Base-by-base conservation (phyloP, 2,797 vertebrate species). In the Muraenolepis orangiensis region DNA sequence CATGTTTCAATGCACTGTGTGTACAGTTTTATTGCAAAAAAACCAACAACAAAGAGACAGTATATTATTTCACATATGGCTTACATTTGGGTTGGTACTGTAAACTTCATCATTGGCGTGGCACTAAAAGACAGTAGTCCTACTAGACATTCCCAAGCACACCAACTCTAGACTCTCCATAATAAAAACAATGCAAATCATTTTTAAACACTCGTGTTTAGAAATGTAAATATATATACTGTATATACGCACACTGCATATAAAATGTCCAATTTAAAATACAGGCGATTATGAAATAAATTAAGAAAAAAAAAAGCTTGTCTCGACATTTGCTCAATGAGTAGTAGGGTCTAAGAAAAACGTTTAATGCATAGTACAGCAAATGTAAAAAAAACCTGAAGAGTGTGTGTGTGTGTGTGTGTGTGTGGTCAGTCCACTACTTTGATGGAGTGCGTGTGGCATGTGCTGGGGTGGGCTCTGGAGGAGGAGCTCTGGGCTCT, bases 391-490 rank as follows among this genome's bases (percentile, higher is more conserved):
- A 64, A 64, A 64, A 8, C 51, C 57, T 64, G 57, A 61, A 12
- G n/a, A n/a, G n/a, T n/a, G n/a, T n/a, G n/a, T n/a, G 36, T 7
- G 26, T 13, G 42, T 18, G 18, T 40, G 42, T 74, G 26, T 57
- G 78, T 16, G 23, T 40, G 66, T 12, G 14, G 29, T 95, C 86
- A 98, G 81, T 98, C 96, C 76, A 98, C 95, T 73, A 98, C 95
- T 92, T 96, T 98, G 86, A 98, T 96, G 72, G 96, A 95, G 80
- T 95, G 95, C 72, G 94, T 40, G 16, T 88, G 91, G 80, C 87
- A 84, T 4, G 92, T 85, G 76, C 88, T 73, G 16, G 88, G 89
- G 66, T 89, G 78, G 84, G 88, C 90, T 87, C 81, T 88, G 75
- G 91, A 89, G 7, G 90, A 86, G 74, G 90, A 86, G 74, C 92